phyloP scores from a whole-genome alignment of 2,888 invertebrate genomes.

The Dicycla oo region DNA sequence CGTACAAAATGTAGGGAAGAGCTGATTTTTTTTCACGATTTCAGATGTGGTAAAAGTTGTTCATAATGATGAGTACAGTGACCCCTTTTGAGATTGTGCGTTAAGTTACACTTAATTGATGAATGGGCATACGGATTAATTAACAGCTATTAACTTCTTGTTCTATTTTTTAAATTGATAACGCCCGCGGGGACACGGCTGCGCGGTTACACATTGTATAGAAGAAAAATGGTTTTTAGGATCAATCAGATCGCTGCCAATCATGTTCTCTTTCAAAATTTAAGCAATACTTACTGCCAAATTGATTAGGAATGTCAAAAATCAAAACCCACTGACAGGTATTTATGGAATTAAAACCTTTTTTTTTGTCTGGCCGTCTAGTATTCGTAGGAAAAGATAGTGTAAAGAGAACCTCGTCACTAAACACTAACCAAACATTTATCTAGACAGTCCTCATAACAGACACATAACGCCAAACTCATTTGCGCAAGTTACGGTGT shows the following conservation, averaged over 20 bases:
- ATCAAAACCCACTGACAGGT: not conserved
- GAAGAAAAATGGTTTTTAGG: not conserved
- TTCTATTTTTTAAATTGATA: conserved; percentile 66
- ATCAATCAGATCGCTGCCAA: not conserved
- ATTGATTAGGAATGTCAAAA: too few species aligned
- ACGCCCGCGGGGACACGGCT: conserved; percentile 37
- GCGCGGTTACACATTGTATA: too few species aligned
- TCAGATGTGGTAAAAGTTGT: too few species aligned
- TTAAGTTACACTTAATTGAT: conserved; percentile 61
- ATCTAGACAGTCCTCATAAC: conserved; percentile 35
- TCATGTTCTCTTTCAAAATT: not conserved
- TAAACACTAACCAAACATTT: not conserved
- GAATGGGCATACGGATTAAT: conserved; percentile 59
- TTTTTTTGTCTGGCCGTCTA: not conserved
- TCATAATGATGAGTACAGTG: too few species aligned
- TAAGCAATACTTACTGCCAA: too few species aligned
- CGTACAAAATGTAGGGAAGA: too few species aligned
- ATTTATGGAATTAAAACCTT: not conserved
- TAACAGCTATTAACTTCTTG: conserved; percentile 61
- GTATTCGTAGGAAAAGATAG: not conserved
- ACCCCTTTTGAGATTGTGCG: too few species aligned
- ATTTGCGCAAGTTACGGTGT: conserved; percentile 58
- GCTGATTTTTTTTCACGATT: too few species aligned
- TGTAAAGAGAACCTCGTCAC: not conserved
- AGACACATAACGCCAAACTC: conserved; percentile 48